A percentile compares a stretch with the other conserved stretches of the same genome.
Conservation (phyloP, 2,113 vertebrate genomes). For the Myodes glareolus region DNA sequence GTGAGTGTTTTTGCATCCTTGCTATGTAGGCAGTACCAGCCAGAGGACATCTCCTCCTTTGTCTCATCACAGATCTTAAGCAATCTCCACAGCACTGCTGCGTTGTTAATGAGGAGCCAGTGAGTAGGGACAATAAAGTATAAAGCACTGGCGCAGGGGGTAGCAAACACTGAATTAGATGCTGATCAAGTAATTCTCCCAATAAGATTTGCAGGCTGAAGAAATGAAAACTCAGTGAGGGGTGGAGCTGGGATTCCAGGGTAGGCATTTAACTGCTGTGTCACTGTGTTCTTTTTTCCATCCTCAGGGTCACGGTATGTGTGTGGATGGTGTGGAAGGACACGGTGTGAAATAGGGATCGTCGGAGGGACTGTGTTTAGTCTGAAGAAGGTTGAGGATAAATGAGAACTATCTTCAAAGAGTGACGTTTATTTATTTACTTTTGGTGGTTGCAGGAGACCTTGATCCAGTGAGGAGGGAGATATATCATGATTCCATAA, state of each 20-base stretch:
- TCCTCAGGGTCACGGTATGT: not conserved
- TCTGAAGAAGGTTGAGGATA: conserved; percentile 31
- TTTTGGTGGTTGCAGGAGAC: not conserved
- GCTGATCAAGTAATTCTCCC: not conserved
- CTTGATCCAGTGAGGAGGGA: not conserved
- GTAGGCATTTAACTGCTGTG: not conserved
- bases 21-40: not conserved
- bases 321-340: not conserved
- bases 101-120: not conserved
- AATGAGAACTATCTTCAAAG: not conserved
- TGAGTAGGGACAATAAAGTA: not conserved
- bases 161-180: not conserved
- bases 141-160: not conserved
- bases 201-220: not conserved
- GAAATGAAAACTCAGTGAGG: not conserved
- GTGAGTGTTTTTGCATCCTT: not conserved
- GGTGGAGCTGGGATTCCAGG: not conserved
- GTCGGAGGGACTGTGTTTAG: conserved; percentile 16
- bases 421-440: not conserved
- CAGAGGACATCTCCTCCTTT: not conserved
- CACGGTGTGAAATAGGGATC: not conserved
- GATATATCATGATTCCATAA: not conserved
- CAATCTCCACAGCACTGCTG: not conserved
- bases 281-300: not conserved
- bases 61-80: not conserved